These are phyloP conservation scores for Eledone cirrhosa DNA, from an alignment of 2,888 invertebrate genomes.

Conservation along the genomic window DNA sequence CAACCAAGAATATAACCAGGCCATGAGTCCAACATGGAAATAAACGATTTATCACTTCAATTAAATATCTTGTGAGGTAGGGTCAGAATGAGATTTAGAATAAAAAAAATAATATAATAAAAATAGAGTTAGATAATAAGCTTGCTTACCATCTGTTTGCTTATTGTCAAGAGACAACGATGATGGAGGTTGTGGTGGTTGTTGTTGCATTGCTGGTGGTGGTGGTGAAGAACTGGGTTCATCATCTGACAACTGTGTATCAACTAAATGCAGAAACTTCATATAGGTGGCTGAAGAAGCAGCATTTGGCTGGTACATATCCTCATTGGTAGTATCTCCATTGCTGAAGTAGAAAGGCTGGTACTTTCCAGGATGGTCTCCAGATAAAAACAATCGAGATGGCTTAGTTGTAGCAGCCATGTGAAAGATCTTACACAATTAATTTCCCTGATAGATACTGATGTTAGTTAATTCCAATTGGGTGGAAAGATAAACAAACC, in stretches of 20 bases:
- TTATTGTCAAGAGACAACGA: not conserved
- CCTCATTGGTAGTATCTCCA: slow-evolving; percentile 19
- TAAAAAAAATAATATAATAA: too few species aligned
- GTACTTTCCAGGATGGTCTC: slow-evolving; percentile 22
- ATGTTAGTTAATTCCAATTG: too few species aligned
- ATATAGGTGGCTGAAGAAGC: slow-evolving; percentile 12
- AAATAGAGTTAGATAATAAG: too few species aligned
- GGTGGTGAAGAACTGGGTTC: slow-evolving; percentile 15
- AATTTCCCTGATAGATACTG: too few species aligned
- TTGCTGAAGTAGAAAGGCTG: slow-evolving; percentile 13
- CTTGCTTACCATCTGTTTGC: slow-evolving; percentile 19
- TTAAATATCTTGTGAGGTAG: too few species aligned
- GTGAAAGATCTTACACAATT: not conserved
- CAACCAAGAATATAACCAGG: too few species aligned
- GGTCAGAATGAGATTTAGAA: too few species aligned
- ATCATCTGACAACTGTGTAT: slow-evolving; percentile 20
- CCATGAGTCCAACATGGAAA: too few species aligned
- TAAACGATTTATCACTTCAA: too few species aligned
- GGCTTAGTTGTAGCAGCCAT: slow-evolving; percentile 19
- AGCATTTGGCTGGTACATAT: slow-evolving; percentile 16
- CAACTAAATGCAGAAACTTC: slow-evolving; percentile 24
- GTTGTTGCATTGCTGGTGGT: not conserved
- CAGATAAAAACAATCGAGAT: slow-evolving; percentile 9
- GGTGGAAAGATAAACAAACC: too few species aligned
- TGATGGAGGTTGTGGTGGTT: not conserved